Base-by-base conservation (phyloP, 2,113 vertebrate species). In the Larimichthys crocea region DNA sequence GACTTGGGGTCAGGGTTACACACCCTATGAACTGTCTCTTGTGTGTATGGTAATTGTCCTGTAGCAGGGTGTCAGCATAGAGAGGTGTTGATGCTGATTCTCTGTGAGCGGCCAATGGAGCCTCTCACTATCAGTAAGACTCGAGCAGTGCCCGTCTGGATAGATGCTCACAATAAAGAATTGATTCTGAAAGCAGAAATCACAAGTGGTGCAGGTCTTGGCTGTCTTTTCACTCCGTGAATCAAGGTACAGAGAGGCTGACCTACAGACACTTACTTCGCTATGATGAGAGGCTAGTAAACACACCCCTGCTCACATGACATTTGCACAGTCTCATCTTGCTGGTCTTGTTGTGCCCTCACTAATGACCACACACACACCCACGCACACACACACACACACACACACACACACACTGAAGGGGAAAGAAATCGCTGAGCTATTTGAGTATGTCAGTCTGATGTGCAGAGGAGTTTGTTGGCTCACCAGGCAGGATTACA, bases 401-500 rank as follows among this genome's bases (percentile, higher is more conserved):
- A 86, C 82, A 74, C 70, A 76, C 22, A 70, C 71, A 73, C 81
- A 67, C 53, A 55, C 67, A 66, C 42, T 14, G 35, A 57, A 66
- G 56, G 68, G 76, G 74, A 70, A 76, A 76, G 64, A 83, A 88
- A 89, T 86, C 79, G 80, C 90, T 86, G 86, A 92, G 88, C 87
- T 93, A 82, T 93, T 91, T 91, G 85, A 83, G 50, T 75, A 73
- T 77, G 90, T 94, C 92, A 90, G 83, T 84, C 56, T 46, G 81
- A 93, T 93, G 89, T 93, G 91, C 91, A 89, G 84, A 70, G 70
- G 80, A 69, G 78, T 89, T 83, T 88, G 89, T 90, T 84, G 81
- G 83, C 74, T 91, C 73, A 88, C 90, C 88, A 84, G 79, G 84
- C 90, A 89, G 76, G 79, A 93, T 94, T 83, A 93, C 74, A 92